phyloP scores from a whole-genome alignment of 2,113 vertebrate genomes.

The Acanthisitta chloris region DNA sequence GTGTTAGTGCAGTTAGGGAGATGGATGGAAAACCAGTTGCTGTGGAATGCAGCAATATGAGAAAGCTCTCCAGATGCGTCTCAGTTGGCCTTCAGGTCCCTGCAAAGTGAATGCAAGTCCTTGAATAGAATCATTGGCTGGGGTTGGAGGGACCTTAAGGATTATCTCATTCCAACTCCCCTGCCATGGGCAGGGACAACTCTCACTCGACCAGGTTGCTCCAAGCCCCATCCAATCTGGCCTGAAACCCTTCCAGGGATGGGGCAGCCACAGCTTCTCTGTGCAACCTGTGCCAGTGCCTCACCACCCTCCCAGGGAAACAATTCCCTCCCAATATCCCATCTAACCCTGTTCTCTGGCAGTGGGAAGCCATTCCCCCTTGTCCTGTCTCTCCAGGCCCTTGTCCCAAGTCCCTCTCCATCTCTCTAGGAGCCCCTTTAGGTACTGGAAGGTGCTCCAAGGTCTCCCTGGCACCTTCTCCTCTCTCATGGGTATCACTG shows the following conservation, averaged over 20 bases:
- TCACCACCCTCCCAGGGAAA: rapidly evolving
- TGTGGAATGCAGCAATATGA: rapidly evolving
- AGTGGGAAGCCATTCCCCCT: background rate
- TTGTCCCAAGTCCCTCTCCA: background rate
- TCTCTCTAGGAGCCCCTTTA: background rate
- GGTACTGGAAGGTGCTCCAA: rapidly evolving
- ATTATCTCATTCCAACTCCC: background rate
- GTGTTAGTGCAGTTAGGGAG: background rate
- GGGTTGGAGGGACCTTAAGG: background rate
- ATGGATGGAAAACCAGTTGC: background rate
- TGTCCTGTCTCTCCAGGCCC: background rate
- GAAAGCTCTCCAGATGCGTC: background rate
- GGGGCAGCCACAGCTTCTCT: background rate
- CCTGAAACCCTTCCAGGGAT: background rate
- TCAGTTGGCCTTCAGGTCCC: background rate
- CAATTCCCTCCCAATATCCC: background rate
- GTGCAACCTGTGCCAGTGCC: background rate
- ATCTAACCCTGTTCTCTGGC: rapidly evolving
- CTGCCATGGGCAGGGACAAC: background rate
- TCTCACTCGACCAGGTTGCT: background rate
- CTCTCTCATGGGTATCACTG: background rate
- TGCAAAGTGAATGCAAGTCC: background rate
- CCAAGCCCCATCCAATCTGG: background rate
- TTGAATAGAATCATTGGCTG: background rate
- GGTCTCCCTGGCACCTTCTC: background rate